Base-by-base conservation (phyloP, 2,888 invertebrate species). In the Papilio gigon region DNA sequence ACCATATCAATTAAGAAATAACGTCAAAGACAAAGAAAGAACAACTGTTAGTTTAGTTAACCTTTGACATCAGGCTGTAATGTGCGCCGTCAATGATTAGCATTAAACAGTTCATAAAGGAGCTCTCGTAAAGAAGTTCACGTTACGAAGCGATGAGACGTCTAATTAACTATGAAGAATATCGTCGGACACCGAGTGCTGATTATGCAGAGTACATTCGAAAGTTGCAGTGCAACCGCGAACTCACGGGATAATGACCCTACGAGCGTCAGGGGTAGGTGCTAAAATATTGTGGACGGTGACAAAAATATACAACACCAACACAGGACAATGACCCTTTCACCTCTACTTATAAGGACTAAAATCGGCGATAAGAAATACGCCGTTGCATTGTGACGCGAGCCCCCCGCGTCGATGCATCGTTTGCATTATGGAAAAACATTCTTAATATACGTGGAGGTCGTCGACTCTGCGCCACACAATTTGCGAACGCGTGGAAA, bases 321-420 rank as follows among this genome's bases (percentile, higher is more conserved):
- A 20, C 47, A 59, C 22, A 37, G 64, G 37, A 68, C 35, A 64
- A 64, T 68, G 64, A 64, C 30, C 33, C 58, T 58, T 68, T 58
- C 6, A 4, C 2, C 12, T 6, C 8, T n/a, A 37, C 17, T 35
- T 17, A 59, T 68, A 68, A 59, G 68, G 35, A 50, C 63, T 50
- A 60, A 59, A 50, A 27, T 64, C 59, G 64, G 27, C 14, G 12
- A 22, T n/a, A 33, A 37, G 59, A 25, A 42, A 20, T 35, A 37
- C 30, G 68, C 30, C 20, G 44, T 50, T 50, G 64, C 47, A 40
- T 59, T 64, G 50, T 37, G 40, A 37, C 74, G 25, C 35, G 69
- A 56, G 75, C 78, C 84, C 81, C 83, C 83, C 83, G 82, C 84
- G 77, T 78, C 76, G 82, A 72, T 73, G 79, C 78, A 79, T 82